Evolutionary conservation across 2,888 invertebrate species (phyloP).

Genomic region (Panopea generosa): DNA sequence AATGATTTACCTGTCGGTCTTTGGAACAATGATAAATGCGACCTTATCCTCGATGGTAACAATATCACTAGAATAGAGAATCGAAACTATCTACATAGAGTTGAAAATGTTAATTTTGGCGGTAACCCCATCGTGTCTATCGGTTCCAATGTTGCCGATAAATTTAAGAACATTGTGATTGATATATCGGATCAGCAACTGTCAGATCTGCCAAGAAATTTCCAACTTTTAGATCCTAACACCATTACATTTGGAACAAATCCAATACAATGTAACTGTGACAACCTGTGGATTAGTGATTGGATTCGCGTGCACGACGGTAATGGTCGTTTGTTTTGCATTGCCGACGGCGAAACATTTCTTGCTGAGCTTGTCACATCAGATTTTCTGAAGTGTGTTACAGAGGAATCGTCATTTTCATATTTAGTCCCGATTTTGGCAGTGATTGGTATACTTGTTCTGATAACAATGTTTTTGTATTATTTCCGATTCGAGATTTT

Average conservation of each 20-base stretch:
- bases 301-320: background rate
- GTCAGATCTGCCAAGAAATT: background rate
- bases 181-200: background rate
- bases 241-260: background rate
- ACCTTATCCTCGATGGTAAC: conserved; percentile 26
- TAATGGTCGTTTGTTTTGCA: background rate
- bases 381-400: background rate
- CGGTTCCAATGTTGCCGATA: background rate
- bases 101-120: conserved; percentile 14
- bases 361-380: background rate
- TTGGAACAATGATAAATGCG: conserved; percentile 26
- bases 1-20: conserved; percentile 23
- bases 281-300: conserved; percentile 1
- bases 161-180: background rate
- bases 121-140: conserved; percentile 17
- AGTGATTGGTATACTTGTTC: background rate
- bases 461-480: background rate
- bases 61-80: conserved; percentile 19
- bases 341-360: background rate
- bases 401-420: background rate
- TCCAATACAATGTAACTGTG: background rate
- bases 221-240: background rate
- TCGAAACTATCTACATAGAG: conserved; percentile 23
- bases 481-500: background rate
- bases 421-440: background rate